phyloP scores from a whole-genome alignment of 2,797 vertebrate species.

The Salmo trutta region DNA sequence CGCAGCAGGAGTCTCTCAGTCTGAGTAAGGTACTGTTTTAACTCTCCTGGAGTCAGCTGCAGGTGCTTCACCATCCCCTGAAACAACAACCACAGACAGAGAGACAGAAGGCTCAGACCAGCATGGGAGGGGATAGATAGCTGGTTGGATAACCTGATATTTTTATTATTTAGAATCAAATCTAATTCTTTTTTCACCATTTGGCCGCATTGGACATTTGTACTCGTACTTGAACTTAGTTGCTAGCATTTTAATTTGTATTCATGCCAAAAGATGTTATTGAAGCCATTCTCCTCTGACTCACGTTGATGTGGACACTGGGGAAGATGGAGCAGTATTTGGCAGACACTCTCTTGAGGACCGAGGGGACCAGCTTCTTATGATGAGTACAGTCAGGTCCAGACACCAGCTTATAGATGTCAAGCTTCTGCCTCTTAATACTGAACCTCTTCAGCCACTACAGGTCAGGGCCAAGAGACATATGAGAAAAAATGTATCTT shows the following conservation, averaged over 20 bases:
- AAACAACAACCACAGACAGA: constrained; percentile 4
- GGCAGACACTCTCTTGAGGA: constrained; percentile 61
- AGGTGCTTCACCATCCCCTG: constrained; percentile 79
- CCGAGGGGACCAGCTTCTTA: constrained; percentile 53
- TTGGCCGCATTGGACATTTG: no score
- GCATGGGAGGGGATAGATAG: background rate
- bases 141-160: background rate
- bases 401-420: constrained; percentile 71
- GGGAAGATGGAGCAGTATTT: constrained; percentile 77
- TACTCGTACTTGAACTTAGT: background rate
- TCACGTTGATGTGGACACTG: constrained; percentile 75
- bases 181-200: no score
- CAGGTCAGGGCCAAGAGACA: constrained; percentile 10
- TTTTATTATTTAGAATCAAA: background rate
- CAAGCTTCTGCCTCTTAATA: constrained; percentile 78
- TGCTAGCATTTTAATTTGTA: background rate
- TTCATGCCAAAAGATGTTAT: background rate
- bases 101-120: background rate
- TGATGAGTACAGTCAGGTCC: constrained; percentile 72
- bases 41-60: constrained; percentile 70
- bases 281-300: constrained; percentile 28
- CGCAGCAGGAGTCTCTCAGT: constrained; percentile 58
- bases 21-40: constrained; percentile 65
- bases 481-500: background rate
- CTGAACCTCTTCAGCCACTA: constrained; percentile 81